phyloP scores from a whole-genome alignment of 1,140 invertebrate genomes.

The Camponotus vicinus region DNA sequence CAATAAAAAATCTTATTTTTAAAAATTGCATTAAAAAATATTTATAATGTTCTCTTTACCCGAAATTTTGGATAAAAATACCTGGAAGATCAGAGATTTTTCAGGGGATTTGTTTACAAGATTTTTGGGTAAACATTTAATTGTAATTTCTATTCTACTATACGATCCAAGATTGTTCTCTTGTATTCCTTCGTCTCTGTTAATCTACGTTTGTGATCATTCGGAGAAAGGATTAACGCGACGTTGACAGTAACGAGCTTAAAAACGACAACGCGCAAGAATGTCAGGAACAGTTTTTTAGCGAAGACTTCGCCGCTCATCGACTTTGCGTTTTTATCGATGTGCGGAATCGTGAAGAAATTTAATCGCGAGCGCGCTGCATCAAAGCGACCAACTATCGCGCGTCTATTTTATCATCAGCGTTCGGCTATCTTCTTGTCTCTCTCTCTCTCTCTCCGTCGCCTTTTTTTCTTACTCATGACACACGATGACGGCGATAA shows the following conservation, averaged over 20 bases:
- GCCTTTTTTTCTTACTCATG: not conserved
- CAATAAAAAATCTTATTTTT: too few relatives aligned
- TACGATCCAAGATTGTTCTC: not conserved
- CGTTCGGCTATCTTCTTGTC: not conserved
- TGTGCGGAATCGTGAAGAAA: slow-evolving; percentile 4
- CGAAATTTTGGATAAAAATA: too few relatives aligned
- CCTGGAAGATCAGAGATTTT: too few relatives aligned
- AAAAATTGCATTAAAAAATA: too few relatives aligned
- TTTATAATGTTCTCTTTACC: too few relatives aligned
- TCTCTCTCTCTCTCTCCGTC: not conserved
- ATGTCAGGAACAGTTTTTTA: not conserved
- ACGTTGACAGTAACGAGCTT: slow-evolving; percentile 36
- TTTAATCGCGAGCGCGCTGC: slow-evolving; percentile 29
- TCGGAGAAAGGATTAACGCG: not conserved
- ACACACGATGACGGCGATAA: slow-evolving; percentile 51
- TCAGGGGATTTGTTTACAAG: too few relatives aligned
- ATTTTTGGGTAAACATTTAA: not conserved
- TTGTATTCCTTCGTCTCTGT: not conserved
- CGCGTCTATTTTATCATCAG: not conserved
- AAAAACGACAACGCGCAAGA: not conserved
- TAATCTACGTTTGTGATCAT: slow-evolving; percentile 26
- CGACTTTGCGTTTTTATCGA: slow-evolving; percentile 25
- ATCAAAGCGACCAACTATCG: not conserved
- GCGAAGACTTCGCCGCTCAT: not conserved
- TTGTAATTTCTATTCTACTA: slow-evolving; percentile 34